Evolutionary conservation across 2,888 invertebrate genomes (phyloP).

Genomic region (Drosophila monieri): DNA sequence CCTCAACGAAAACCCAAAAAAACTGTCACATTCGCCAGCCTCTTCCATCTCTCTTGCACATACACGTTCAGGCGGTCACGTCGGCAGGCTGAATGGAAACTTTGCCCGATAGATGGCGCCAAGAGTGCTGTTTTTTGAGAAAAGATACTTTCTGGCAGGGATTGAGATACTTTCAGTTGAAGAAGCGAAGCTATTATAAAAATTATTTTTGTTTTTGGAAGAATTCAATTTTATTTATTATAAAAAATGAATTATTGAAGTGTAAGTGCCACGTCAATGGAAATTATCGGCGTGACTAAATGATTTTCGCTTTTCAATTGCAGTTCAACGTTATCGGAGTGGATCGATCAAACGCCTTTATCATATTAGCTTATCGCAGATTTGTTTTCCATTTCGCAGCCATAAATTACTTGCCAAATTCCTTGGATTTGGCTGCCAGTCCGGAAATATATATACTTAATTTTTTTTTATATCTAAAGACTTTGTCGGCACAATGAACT

Average conservation of each 20-base stretch:
- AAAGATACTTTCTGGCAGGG: not conserved
- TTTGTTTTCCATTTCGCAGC: constrained; percentile 21
- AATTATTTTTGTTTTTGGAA: no score
- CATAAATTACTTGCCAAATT: constrained; percentile 37
- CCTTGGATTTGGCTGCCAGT: constrained; percentile 17
- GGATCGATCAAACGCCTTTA: constrained; percentile 37
- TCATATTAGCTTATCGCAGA: constrained; percentile 41
- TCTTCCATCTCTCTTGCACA: constrained; percentile 5
- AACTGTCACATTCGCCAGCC: constrained; percentile 10
- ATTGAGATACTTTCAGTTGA: not conserved
- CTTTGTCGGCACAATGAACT: constrained; percentile 29
- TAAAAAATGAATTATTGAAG: not conserved
- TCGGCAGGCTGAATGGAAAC: constrained; percentile 19
- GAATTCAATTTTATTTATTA: no score
- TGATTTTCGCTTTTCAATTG: constrained; percentile 37
- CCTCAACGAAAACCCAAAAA: constrained; percentile 8
- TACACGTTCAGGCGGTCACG: constrained; percentile 12
- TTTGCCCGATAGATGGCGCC: constrained; percentile 27
- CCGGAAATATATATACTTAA: constrained; percentile 30
- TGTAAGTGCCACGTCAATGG: constrained; percentile 5
- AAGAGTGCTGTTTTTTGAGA: constrained; percentile 13
- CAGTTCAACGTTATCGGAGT: constrained; percentile 18
- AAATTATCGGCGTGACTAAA: constrained; percentile 11
- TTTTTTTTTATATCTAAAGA: not conserved
- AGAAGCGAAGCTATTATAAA: no score